Base-by-base conservation (phyloP, 2,113 vertebrate genomes). In the Emydura subglobosa region DNA sequence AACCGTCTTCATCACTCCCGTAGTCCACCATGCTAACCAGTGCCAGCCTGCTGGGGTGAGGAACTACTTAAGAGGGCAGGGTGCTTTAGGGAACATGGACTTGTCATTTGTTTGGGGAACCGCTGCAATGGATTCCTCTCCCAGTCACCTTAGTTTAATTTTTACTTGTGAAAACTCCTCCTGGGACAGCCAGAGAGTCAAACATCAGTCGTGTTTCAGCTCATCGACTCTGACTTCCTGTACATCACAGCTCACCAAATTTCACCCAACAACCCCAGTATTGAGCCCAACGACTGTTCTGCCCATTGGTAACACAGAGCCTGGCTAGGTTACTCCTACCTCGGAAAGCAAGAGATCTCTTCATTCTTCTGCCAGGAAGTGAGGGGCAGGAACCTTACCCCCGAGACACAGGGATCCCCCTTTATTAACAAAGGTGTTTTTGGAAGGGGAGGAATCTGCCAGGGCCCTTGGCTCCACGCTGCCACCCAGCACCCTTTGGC, bases 401-500 rank as follows among this genome's bases (percentile, higher is more conserved):
- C 21, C 21, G 7, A n/a, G 16, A 34, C 16, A 31, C 34, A 19
- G 3, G 22, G 24, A 24, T 44, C 22, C 10, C 22, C 72, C 21
- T 76, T 76, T 44, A 44, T 76, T 76, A 44, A 76, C 24, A 76
- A 24, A 42, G 22, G 39, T 6, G 5, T 10, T 76, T 76, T 24
- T 1, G 39, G 39, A 24, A 34, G 16, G 61, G 72, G 3, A 42
- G 24, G 11, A 76, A 22, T 21, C 22, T 74, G 39, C 68, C n/a
- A 74, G 68, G 17, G 17, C 34, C 34, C 21, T 1, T 13, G 27
- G 27, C 25, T 49, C 25, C 42, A 79, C 4, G 13, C 47, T 49
- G 5, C 29, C 25, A 31, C 27, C 76, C 13, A 49, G 25, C 17
- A 47, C 4, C 51, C 11, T 5, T 9, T 10, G 7, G 0, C 0